These are phyloP conservation scores for Drosophila sturtevanti DNA, from an alignment of 1,140 invertebrate species.

Conservation along the genomic window DNA sequence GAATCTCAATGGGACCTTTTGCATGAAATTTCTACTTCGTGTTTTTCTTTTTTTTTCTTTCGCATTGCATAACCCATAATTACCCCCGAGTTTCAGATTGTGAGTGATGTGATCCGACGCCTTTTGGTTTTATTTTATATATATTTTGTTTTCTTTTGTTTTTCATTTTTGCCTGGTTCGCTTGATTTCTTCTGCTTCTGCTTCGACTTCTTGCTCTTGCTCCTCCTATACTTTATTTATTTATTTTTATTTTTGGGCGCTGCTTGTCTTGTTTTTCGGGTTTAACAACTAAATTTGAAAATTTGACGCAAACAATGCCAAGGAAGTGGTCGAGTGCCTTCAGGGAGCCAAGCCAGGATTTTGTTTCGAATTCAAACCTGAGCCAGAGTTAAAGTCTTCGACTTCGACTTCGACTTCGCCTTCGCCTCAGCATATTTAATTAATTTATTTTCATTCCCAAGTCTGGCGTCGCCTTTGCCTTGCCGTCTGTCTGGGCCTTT, in stretches of 20 bases:
- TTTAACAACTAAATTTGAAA: conserved; percentile 81
- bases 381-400: not conserved
- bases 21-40: conserved; percentile 25
- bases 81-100: conserved; percentile 33
- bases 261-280: conserved; percentile 78
- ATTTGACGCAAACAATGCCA: conserved; percentile 78
- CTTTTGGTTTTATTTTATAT: conserved; percentile 64
- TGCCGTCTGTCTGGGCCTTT: conserved; percentile 56
- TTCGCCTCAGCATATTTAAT: conserved; percentile 71
- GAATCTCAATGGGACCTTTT: conserved; percentile 41
- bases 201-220: conserved; percentile 32
- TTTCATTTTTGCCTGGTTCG: conserved; percentile 22
- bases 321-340: conserved; percentile 44
- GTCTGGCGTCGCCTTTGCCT: conserved; percentile 45
- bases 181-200: not conserved
- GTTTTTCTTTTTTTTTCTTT: conserved; percentile 33
- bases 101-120: conserved; percentile 68
- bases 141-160: too few relatives aligned
- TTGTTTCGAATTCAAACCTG: conserved; percentile 23
- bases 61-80: conserved; percentile 71
- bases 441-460: conserved; percentile 72
- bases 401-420: conserved; percentile 21
- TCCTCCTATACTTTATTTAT: conserved; percentile 35
- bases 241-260: conserved; percentile 22
- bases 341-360: conserved; percentile 42